A percentile compares a stretch with the other conserved stretches of the same genome.
phyloP scores from a whole-genome alignment of 2,113 vertebrate genomes.

The Stegostoma tigrinum region DNA sequence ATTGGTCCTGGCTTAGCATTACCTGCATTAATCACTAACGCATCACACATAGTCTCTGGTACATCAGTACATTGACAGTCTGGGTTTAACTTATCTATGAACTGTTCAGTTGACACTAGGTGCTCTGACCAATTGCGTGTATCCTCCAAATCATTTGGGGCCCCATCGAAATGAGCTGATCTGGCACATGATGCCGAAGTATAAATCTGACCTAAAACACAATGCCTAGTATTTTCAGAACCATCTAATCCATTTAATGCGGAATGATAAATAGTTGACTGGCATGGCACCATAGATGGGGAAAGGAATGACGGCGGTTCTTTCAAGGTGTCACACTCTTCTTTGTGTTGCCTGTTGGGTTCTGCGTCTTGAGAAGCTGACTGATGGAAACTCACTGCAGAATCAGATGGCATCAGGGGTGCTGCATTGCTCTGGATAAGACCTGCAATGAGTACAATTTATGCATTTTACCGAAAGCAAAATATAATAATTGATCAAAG shows the following conservation, averaged over 20 bases:
- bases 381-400: not conserved
- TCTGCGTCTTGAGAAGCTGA: not conserved
- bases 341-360: not conserved
- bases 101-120: not conserved
- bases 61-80: not conserved
- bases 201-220: not conserved
- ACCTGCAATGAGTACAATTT: not conserved
- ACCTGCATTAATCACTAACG: not conserved
- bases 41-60: not conserved
- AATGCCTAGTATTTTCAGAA: not conserved
- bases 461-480: not conserved
- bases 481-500: not conserved
- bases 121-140: not conserved
- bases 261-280: not conserved
- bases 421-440: not conserved
- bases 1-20: not conserved
- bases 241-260: not conserved
- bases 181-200: not conserved
- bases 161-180: not conserved
- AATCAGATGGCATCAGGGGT: not conserved
- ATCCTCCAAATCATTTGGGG: not conserved
- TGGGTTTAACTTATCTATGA: not conserved
- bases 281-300: not conserved
- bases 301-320: not conserved
- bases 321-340: not conserved